Percentiles rank a stretch among this genome's conserved stretches.
Evolutionary conservation across 2,113 vertebrate genomes (phyloP).

Genomic region (human (Homo sapiens)): GRCh38 chr16:54201001-54201500

Average conservation of each 20-base stretch:
- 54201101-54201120: neutral
- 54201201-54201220: rapidly evolving
- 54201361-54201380: neutral
- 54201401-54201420: neutral
- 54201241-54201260: neutral
- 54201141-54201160: neutral
- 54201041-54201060: neutral
- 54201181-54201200: neutral
- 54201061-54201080: rapidly evolving
- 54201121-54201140: too few species aligned
- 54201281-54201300: neutral
- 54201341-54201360: neutral
- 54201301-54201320: neutral
- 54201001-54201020: neutral
- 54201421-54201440: neutral
- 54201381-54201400: neutral
- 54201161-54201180: neutral
- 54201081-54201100: neutral
- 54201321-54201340: neutral
- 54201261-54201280: neutral
- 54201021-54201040: neutral
- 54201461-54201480: neutral
- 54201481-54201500: neutral
- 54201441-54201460: neutral
- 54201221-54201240: neutral